These are phyloP conservation scores for Drosophila pallidifrons DNA, from an alignment of 1,140 invertebrate genomes.

Conservation along the genomic window DNA sequence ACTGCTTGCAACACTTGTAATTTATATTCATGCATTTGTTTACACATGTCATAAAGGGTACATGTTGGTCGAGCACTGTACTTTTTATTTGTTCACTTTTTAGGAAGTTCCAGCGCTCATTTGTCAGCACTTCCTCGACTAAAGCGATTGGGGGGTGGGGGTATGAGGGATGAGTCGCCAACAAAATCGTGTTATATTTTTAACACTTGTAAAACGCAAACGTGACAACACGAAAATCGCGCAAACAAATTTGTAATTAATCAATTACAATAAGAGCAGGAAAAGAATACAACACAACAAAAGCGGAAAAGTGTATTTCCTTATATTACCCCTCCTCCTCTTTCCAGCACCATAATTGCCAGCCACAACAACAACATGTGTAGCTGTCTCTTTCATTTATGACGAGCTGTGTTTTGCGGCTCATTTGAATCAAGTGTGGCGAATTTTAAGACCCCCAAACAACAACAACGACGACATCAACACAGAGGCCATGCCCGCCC, in stretches of 20 bases:
- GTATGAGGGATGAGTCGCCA: slow-evolving; percentile 7
- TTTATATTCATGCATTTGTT: not conserved
- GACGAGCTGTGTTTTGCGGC: slow-evolving; percentile 56
- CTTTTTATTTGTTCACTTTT: not conserved
- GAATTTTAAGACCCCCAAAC: slow-evolving; percentile 35
- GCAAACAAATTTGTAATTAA: slow-evolving; percentile 59
- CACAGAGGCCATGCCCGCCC: slow-evolving; percentile 58
- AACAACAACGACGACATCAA: slow-evolving; percentile 29
- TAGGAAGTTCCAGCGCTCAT: slow-evolving; percentile 6
- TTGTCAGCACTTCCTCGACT: slow-evolving; percentile 18
- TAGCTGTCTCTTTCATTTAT: slow-evolving; percentile 34
- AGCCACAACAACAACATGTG: slow-evolving; percentile 21
- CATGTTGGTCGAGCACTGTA: not conserved
- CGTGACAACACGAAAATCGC: slow-evolving; percentile 36
- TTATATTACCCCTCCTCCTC: slow-evolving; percentile 45
- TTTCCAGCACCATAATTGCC: slow-evolving; percentile 47
- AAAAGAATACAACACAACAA: slow-evolving; percentile 18
- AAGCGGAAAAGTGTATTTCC: slow-evolving; percentile 69
- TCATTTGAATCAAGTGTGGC: slow-evolving; percentile 58
- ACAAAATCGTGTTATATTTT: slow-evolving; percentile 18
- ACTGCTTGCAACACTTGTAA: not conserved
- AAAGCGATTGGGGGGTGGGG: not conserved
- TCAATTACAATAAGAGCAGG: slow-evolving; percentile 62
- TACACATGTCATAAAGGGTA: not conserved
- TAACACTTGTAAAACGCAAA: slow-evolving; percentile 37